Base-by-base conservation (phyloP, 1,140 invertebrate genomes). In the Gonatopus flavifemur region DNA sequence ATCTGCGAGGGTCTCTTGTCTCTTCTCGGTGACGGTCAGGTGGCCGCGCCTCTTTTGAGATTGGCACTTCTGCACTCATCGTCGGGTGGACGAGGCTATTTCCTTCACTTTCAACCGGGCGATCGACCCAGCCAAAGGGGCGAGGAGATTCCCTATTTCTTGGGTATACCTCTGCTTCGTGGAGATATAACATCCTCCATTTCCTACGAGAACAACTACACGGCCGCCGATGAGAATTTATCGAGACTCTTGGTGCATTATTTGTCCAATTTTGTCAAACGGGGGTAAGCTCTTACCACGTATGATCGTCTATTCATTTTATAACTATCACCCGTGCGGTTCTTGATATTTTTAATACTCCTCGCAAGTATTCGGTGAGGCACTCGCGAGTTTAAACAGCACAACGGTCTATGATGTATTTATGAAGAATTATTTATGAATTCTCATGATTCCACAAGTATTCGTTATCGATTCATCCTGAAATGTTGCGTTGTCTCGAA, bases 91-190 rank as follows among this genome's bases (percentile, higher is more conserved):
- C 87, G 86, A 12, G 90, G 90, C 2, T 93, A 88, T 71, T 91
- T 93, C 72, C 86, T 93, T 43, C 89, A 95, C 71, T 96, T 96
- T 74, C 88, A 91, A 51, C 90, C 81, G 87, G 87, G 82, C 84
- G 67, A 82, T 80, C 52, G 91, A 86, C 33, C 91, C 84, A 78
- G 74, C 38, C 88, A 96, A 41, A 86, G 89, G 56, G 96, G 94
- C n/a, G 94, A 98, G 71, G 95, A 98, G 72, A 78, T 98, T 61
- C 90, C 94, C 19, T 98, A 94, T 70, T 86, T 96, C 58, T 84
- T 98, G 59, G 96, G 95, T 10, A 84, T 94, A 55, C 96, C 95
- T 16, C 73, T 98, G 31, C 83, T 89, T 4, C 77, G 80, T n/a
- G 80, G 78, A 15, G 79, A 80, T 39, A 82, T 83, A 16, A 37